These are phyloP conservation scores for Cheilosia urbana DNA, from an alignment of 2,888 invertebrate species.

Conservation along the genomic window DNA sequence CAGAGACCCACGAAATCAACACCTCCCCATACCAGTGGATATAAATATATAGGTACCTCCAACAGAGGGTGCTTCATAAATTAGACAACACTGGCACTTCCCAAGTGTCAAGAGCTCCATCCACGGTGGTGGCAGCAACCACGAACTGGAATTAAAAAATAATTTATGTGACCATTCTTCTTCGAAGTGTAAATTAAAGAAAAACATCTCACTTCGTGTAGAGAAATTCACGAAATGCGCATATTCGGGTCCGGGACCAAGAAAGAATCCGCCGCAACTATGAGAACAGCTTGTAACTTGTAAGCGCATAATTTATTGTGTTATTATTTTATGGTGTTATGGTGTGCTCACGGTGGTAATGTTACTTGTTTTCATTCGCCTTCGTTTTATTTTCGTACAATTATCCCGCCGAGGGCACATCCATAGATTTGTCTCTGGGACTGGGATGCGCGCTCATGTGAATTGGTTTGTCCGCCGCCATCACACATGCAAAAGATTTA, in stretches of 20 bases:
- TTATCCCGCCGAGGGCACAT: slow-evolving; percentile 10
- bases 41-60: not conserved
- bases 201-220: slow-evolving; percentile 40
- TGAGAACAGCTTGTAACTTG: slow-evolving; percentile 14
- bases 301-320: slow-evolving; percentile 53
- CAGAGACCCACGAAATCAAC: slow-evolving; percentile 12
- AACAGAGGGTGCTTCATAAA: slow-evolving; percentile 19
- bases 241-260: slow-evolving; percentile 31
- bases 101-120: slow-evolving; percentile 25
- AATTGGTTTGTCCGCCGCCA: slow-evolving; percentile 35
- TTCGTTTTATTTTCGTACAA: slow-evolving; percentile 12
- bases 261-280: slow-evolving; percentile 8
- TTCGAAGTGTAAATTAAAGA: slow-evolving; percentile 54
- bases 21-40: slow-evolving; percentile 18
- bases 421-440: slow-evolving; percentile 31
- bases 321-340: slow-evolving; percentile 67
- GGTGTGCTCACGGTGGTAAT: slow-evolving; percentile 50
- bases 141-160: slow-evolving; percentile 47
- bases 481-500: slow-evolving; percentile 36
- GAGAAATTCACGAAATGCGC: slow-evolving; percentile 51
- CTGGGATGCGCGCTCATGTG: slow-evolving; percentile 25
- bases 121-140: not conserved
- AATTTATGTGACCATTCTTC: slow-evolving; percentile 70
- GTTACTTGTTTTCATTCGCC: slow-evolving; percentile 31
- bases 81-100: slow-evolving; percentile 36